phyloP scores from a whole-genome alignment of 2,888 invertebrate genomes.

The Caenorhabditis doughertyi region DNA sequence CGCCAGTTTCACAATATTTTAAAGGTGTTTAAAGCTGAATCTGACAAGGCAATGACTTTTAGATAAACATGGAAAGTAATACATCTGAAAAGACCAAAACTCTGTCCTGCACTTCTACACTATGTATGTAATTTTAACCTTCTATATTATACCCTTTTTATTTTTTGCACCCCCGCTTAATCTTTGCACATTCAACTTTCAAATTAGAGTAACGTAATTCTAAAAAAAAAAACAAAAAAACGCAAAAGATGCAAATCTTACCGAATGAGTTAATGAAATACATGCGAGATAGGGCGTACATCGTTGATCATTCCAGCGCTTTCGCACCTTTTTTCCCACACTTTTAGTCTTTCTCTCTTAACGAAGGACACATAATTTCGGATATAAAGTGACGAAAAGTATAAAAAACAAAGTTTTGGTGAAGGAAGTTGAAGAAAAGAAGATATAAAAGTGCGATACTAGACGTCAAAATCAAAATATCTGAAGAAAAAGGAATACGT shows the following conservation, averaged over 20 bases:
- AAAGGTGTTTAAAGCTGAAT: no score
- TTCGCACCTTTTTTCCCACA: constrained; percentile 25
- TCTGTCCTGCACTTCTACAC: no score
- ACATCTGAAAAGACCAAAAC: no score
- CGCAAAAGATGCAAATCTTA: constrained; percentile 49
- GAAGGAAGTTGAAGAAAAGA: background rate
- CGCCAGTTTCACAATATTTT: no score
- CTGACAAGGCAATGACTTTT: no score
- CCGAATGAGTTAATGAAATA: constrained; percentile 68
- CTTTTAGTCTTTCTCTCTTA: constrained; percentile 1
- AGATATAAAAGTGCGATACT: background rate
- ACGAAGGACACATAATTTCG: background rate
- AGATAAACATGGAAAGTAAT: no score
- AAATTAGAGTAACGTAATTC: no score
- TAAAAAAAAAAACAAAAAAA: background rate
- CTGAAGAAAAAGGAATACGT: constrained; percentile 9
- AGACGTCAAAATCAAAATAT: background rate
- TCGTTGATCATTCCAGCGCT: constrained; percentile 51
- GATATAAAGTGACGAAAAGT: background rate
- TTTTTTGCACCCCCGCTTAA: background rate
- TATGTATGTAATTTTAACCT: no score
- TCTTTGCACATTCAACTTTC: background rate
- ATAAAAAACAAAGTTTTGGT: background rate
- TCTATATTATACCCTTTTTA: no score
- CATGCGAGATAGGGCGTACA: constrained; percentile 67